phyloP scores from a whole-genome alignment of 2,888 invertebrate species.

The Orthosia cruda region DNA sequence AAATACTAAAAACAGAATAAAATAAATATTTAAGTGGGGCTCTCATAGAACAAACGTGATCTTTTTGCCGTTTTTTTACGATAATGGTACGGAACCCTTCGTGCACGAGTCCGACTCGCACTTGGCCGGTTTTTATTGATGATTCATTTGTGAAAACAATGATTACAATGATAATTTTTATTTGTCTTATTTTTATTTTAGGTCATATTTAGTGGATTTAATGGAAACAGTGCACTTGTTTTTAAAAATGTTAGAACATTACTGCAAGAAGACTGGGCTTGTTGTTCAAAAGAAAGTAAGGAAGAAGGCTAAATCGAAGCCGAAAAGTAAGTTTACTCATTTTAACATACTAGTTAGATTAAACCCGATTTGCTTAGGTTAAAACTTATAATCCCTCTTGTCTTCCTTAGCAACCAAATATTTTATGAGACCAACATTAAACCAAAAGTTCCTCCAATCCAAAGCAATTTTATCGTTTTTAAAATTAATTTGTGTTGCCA shows the following conservation, averaged over 20 bases:
- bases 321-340: constrained; percentile 79
- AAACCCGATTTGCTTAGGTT: neutral
- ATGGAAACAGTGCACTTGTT: constrained; percentile 98
- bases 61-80: too few relatives aligned
- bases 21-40: too few relatives aligned
- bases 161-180: too few relatives aligned
- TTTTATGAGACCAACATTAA: neutral
- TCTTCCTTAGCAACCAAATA: neutral
- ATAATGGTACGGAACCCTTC: too few relatives aligned
- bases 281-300: constrained; percentile 94
- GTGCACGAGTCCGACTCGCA: too few relatives aligned
- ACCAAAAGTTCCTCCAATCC: neutral
- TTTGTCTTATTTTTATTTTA: constrained; percentile 79
- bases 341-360: neutral
- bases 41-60: too few relatives aligned
- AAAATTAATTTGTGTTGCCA: neutral
- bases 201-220: constrained; percentile 96
- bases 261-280: constrained; percentile 92
- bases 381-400: neutral
- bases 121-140: too few relatives aligned
- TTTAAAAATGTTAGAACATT: constrained; percentile 96
- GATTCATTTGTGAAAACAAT: too few relatives aligned
- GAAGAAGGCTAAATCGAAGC: constrained; percentile 88
- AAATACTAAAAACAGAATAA: too few relatives aligned
- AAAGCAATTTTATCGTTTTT: neutral